Evolutionary conservation across 2,888 invertebrate species (phyloP), one percentile per base, ranked within the genome.

Genomic region (Branchellion lobata): DNA sequence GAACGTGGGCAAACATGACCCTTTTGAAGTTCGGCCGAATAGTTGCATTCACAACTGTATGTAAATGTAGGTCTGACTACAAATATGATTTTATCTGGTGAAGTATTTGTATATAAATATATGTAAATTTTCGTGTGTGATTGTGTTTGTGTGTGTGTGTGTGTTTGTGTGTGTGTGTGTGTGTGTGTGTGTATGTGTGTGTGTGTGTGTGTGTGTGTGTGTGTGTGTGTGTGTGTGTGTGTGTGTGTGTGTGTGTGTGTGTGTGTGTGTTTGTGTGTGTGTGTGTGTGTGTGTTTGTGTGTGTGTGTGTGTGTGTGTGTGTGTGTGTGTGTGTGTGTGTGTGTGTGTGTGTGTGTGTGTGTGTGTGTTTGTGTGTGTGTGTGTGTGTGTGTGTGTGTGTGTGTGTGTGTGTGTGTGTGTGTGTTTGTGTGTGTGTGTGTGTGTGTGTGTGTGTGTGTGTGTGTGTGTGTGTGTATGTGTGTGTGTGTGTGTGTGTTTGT

Each of bases 121-220:
- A n/a, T 65, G n/a, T 65, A n/a, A 27, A 27, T 65, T n/a, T 65
- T 65, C 29, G 65, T 65, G 8, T 65, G 65, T 65, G n/a, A 14
- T n/a, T 65, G 8, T 65, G 24, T n/a, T 18, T 65, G 65, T 65
- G 8, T 65, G 65, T 65, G n/a, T 65, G 65, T 18, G 8, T 65
- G 11, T 65, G 8, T 65, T 8, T 65, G 8, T 65, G 24, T 65
- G n/a, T 65, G 11, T 65, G n/a, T 65, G 65, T 65, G n/a, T 65
- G 24, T 8, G 8, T 65, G 65, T 65, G 5, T 65, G 24, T 65
- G 8, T 65, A 27, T 65, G 8, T 65, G 11, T 65, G n/a, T 65
- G 24, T 65, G n/a, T n/a, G 11, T n/a, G 8, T 65, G 24, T 65
- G 8, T 65, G 11, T 65, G 5, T 65, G 24, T 65, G n/a, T 65